Percentiles rank a stretch among this genome's conserved stretches.
phyloP scores from a whole-genome alignment of 2,888 invertebrate species.

The Ichneumoninae sp. region DNA sequence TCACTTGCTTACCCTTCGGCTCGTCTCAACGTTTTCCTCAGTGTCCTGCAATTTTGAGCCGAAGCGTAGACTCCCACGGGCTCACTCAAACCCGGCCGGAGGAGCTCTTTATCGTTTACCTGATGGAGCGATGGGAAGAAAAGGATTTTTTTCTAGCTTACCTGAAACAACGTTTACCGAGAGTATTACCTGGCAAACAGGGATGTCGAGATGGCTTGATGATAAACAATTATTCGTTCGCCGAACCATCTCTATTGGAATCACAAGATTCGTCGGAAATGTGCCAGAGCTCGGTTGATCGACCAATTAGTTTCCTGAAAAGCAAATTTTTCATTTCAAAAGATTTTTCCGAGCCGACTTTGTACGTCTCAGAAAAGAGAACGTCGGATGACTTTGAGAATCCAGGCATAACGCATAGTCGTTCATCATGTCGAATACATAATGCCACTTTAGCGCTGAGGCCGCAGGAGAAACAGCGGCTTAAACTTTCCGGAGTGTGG shows the following conservation, averaged over 20 bases:
- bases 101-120: conserved; percentile 14
- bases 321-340: not conserved
- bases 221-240: not conserved
- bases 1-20: conserved; percentile 23
- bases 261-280: not conserved
- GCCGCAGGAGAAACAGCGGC: conserved; percentile 18
- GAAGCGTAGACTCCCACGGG: conserved; percentile 5
- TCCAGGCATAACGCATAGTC: conserved; percentile 6
- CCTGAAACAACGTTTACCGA: conserved; percentile 62
- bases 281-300: not conserved
- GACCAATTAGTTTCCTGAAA: not conserved
- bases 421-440: conserved; percentile 45
- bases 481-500: conserved; percentile 26
- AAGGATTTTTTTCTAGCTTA: conserved; percentile 58
- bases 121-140: not conserved
- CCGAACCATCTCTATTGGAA: not conserved
- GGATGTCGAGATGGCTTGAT: conserved; percentile 17
- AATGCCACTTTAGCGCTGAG: conserved; percentile 48
- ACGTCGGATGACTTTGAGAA: not conserved
- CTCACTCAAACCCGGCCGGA: not conserved
- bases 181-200: conserved; percentile 68
- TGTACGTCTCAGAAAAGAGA: not conserved
- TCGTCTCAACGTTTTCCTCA: conserved; percentile 21
- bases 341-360: not conserved
- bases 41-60: conserved; percentile 34